Evolutionary conservation across 2,888 invertebrate species (phyloP).

Genomic region (Ceraclea dissimilis): DNA sequence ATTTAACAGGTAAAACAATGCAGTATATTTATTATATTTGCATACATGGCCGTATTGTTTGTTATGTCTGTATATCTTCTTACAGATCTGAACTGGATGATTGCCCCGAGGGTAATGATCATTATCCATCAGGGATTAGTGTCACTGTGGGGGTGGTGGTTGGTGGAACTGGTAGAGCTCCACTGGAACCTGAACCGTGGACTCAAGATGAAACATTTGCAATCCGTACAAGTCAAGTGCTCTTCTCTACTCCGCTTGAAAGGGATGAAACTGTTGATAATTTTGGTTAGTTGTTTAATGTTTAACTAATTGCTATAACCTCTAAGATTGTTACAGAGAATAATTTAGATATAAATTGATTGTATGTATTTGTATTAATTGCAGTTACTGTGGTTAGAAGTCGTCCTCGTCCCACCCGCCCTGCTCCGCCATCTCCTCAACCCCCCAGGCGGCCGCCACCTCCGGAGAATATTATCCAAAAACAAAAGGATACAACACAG

Average conservation of each 20-base stretch:
- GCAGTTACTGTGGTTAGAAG: conserved; percentile 35
- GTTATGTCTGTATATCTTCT: conserved; percentile 18
- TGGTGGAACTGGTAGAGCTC: conserved; percentile 55
- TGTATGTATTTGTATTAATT: conserved; percentile 8
- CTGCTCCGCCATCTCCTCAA: conserved; percentile 31
- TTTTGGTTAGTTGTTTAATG: conserved; percentile 52
- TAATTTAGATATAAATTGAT: not conserved
- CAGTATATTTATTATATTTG: not conserved
- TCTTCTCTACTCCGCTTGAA: conserved; percentile 73
- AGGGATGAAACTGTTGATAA: conserved; percentile 78
- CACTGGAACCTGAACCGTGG: conserved; percentile 68
- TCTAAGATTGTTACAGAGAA: no score
- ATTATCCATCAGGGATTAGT: conserved; percentile 62
- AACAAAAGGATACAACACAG: conserved; percentile 10
- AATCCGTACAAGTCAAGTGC: conserved; percentile 42
- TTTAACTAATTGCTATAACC: not conserved
- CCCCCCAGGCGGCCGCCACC: conserved; percentile 28
- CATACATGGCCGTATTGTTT: no score
- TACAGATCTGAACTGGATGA: conserved; percentile 71
- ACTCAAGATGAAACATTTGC: conserved; percentile 55
- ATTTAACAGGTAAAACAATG: conserved; percentile 52
- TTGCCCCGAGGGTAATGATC: conserved; percentile 64
- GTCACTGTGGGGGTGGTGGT: conserved; percentile 65
- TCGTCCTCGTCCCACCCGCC: conserved; percentile 35
- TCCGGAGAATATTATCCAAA: conserved; percentile 33